phyloP scores from a whole-genome alignment of 2,888 invertebrate genomes.

The Brachyopa scutellaris region DNA sequence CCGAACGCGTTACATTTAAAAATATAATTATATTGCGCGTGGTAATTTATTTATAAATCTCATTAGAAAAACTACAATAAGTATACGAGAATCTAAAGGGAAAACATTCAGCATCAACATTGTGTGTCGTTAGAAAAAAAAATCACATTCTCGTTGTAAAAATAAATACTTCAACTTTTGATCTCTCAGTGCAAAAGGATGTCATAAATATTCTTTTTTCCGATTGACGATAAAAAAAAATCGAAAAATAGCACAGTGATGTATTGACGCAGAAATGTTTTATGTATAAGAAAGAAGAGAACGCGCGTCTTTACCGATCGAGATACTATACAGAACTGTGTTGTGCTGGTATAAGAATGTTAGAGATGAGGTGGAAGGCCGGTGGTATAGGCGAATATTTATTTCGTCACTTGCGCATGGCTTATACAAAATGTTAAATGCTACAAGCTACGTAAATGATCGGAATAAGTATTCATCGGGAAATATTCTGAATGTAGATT shows the following conservation, averaged over 20 bases:
- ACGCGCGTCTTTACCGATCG: conserved; percentile 41
- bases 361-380: neutral
- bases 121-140: conserved; percentile 26
- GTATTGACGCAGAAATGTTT: conserved; percentile 23
- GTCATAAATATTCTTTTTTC: conserved; percentile 54
- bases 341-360: neutral
- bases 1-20: conserved; percentile 47
- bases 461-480: conserved; percentile 9
- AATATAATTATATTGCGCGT: conserved; percentile 48
- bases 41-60: conserved; percentile 56
- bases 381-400: conserved; percentile 20
- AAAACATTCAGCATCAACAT: neutral
- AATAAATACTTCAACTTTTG: conserved; percentile 62
- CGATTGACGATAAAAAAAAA: conserved; percentile 10
- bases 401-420: conserved; percentile 48
- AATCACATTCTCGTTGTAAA: conserved; percentile 32
- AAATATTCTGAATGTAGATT: neutral
- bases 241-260: conserved; percentile 26
- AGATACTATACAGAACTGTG: conserved; percentile 48
- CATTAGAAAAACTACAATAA: conserved; percentile 25
- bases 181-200: conserved; percentile 54
- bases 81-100: conserved; percentile 5
- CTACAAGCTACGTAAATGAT: too few relatives aligned
- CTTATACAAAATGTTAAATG: conserved; percentile 16
- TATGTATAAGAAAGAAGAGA: conserved; percentile 2